Evolutionary conservation across 2,113 vertebrate genomes (phyloP).

Genomic region (Xiphias gladius): DNA sequence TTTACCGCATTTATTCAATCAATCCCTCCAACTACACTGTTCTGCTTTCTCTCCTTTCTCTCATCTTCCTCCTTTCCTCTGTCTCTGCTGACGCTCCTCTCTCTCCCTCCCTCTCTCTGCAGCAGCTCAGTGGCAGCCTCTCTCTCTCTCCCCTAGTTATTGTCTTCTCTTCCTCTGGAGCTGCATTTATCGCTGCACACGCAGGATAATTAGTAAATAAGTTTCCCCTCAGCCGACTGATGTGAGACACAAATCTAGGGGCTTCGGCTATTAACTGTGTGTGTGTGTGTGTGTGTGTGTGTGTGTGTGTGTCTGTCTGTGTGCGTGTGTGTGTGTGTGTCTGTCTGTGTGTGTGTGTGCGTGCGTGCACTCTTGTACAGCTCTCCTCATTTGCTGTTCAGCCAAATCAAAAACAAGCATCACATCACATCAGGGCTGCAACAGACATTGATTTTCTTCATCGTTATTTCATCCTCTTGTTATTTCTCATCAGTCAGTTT

Average conservation of each 20-base stretch:
- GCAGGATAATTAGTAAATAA: slow-evolving; percentile 60
- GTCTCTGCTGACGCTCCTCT: slow-evolving; percentile 44
- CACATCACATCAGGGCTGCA: neutral
- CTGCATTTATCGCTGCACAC: slow-evolving; percentile 30
- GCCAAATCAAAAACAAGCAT: neutral
- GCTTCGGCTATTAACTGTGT: slow-evolving; percentile 26
- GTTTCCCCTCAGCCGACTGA: slow-evolving; percentile 60
- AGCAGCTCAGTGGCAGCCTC: slow-evolving; percentile 40
- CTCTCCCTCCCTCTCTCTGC: slow-evolving; percentile 26
- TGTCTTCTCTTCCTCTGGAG: slow-evolving; percentile 49
- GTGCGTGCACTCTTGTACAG: neutral
- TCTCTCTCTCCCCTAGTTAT: slow-evolving; percentile 18
- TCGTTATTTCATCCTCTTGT: neutral
- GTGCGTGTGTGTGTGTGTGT: too few relatives aligned
- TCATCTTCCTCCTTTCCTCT: slow-evolving; percentile 63
- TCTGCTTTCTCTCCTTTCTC: slow-evolving; percentile 73
- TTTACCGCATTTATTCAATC: slow-evolving; percentile 93
- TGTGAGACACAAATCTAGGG: slow-evolving; percentile 74
- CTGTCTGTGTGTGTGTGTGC: slow-evolving; percentile 3
- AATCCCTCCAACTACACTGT: slow-evolving; percentile 89
- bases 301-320: neutral
- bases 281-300: slow-evolving; percentile 33
- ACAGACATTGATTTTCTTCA: neutral
- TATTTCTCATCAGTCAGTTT: neutral
- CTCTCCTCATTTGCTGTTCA: neutral